Base-by-base conservation (phyloP, 1,140 invertebrate species). In the Plutomurus gul region DNA sequence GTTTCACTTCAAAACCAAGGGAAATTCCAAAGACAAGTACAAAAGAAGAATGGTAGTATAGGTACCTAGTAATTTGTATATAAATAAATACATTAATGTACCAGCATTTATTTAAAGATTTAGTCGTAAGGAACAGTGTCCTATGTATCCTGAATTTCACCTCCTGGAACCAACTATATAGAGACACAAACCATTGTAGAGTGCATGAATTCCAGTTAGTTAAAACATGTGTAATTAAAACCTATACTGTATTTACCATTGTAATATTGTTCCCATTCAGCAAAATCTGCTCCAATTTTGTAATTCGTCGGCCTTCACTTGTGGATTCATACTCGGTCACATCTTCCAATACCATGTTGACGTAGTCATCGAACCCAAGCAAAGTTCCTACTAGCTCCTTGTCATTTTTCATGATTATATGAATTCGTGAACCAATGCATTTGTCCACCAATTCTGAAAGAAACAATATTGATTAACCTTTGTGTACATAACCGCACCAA, bases 351-450 rank as follows among this genome's bases (percentile, higher is more conserved):
- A 97, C 89, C 95, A 97, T 97, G 87, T 97, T 99, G 16, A 99
- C 98, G 88, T 98, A 99, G 88, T 99, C 97, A 88, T 99, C 98
- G 87, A 99, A 99, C 8, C 98, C 98, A 78, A 96, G 88, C 20
- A 99, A 87, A 0, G 97, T 99, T 76, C 98, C 98, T 13, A 99
- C 96, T 85, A 99, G 97, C 91, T 99, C 98, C 87, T 98, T 99
- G 85, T 99, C 97, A 87, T 97, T 98, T 88, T 99, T 99, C 97
- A 99, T 99, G 46, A 99, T 98, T 27, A 99, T 99, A 85, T 99
- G 98, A 85, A 99, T 99, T 78, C 95, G 89, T 0, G 97, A 99
- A 20, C 98, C 98, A 86, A 99, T 99, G 87, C 98, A 99, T 90
- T 99, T 99, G 85, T 99, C 98, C n/a, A 99, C 96, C 81, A 99